A percentile compares a stretch with the other conserved stretches of the same genome.
Evolutionary conservation across 1,140 invertebrate species (phyloP).

Genomic region (Tachypleus tridentatus): DNA sequence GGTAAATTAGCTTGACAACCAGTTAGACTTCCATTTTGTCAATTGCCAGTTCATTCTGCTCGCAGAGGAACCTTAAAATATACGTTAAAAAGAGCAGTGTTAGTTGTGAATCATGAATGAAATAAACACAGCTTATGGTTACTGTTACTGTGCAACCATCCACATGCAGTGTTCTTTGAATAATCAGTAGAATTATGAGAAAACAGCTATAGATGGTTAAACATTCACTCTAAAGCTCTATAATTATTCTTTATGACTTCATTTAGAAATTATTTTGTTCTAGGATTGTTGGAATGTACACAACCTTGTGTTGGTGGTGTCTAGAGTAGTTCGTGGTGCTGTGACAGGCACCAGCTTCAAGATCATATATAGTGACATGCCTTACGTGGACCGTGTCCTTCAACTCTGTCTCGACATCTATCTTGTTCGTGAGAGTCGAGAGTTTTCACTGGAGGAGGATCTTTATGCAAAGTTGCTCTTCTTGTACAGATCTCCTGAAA

Average conservation of each 20-base stretch:
- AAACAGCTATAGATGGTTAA: neutral
- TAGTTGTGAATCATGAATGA: too few species aligned
- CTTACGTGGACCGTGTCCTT: conserved; percentile 84
- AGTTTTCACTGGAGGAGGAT: conserved; percentile 89
- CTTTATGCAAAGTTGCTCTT: conserved; percentile 96
- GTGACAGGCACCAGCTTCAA: conserved; percentile 70
- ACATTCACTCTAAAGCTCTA: neutral
- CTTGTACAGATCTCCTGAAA: conserved; percentile 93
- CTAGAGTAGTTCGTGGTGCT: conserved; percentile 69
- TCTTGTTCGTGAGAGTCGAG: conserved; percentile 84
- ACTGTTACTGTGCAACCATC: too few species aligned
- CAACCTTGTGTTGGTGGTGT: conserved; percentile 85
- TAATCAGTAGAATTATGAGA: too few species aligned
- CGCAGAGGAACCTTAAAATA: too few species aligned
- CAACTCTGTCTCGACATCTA: conserved; percentile 89
- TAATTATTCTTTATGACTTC: neutral
- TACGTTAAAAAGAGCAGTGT: too few species aligned
- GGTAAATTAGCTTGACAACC: too few species aligned
- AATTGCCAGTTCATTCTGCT: too few species aligned
- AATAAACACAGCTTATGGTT: too few species aligned
- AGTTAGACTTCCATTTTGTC: too few species aligned
- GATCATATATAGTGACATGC: conserved; percentile 95
- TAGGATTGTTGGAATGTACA: conserved; percentile 93
- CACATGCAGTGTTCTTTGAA: too few species aligned
- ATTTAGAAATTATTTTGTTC: conserved; percentile 25